Conservation (phyloP, 2,888 invertebrate genomes). For the Acheta domesticus region DNA sequence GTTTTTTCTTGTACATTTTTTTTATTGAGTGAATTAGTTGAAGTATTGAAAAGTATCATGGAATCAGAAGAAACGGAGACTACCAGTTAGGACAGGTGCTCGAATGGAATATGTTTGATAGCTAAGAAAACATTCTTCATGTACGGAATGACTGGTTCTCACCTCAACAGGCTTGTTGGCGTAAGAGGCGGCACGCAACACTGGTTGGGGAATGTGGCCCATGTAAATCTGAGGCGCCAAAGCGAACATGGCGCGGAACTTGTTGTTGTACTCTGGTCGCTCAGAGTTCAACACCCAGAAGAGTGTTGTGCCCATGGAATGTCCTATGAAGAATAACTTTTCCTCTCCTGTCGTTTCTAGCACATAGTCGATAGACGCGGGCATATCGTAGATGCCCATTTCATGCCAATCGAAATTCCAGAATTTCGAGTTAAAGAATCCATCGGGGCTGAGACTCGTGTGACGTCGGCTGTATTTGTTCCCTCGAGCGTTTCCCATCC, state of each 20-base stretch:
- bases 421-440: background rate
- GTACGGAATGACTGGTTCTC: background rate
- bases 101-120: too few relatives aligned
- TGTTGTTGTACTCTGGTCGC: constrained; percentile 63
- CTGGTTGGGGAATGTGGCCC: constrained; percentile 9
- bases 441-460: background rate
- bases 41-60: too few relatives aligned
- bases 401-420: constrained; percentile 69
- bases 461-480: too few relatives aligned
- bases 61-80: too few relatives aligned
- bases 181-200: background rate
- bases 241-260: constrained; percentile 63
- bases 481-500: too few relatives aligned
- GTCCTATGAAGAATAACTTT: constrained; percentile 53
- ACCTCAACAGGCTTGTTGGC: constrained; percentile 18
- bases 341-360: constrained; percentile 45
- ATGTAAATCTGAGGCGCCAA: constrained; percentile 65
- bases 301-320: constrained; percentile 63
- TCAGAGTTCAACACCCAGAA: constrained; percentile 65
- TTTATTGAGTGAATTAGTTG: too few relatives aligned
- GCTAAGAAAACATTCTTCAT: too few relatives aligned
- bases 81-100: too few relatives aligned
- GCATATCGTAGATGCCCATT: constrained; percentile 74
- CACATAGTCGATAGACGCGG: constrained; percentile 74
- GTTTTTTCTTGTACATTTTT: too few relatives aligned